Evolutionary conservation across 1,140 invertebrate species (phyloP).

Genomic region (Ostrea edulis): DNA sequence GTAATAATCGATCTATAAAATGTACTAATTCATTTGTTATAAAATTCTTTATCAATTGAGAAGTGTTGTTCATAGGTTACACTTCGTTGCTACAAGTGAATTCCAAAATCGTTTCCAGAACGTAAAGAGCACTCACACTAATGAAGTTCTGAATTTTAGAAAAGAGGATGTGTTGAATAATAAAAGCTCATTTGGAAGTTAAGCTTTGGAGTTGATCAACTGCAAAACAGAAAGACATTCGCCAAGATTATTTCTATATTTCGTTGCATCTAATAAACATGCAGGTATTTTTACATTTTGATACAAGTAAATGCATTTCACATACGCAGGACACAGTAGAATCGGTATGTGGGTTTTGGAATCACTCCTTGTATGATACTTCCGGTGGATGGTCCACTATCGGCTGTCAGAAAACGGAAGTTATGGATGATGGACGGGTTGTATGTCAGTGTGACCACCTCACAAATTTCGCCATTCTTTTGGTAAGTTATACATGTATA

Average conservation of each 20-base stretch:
- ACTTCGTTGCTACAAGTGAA: too few species aligned
- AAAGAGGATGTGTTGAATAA: too few species aligned
- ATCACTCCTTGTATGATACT: slow-evolving; percentile 61
- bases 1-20: too few species aligned
- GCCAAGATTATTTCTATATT: background rate
- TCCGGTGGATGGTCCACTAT: slow-evolving; percentile 69
- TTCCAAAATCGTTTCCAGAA: too few species aligned
- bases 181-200: too few species aligned
- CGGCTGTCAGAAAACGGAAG: slow-evolving; percentile 61
- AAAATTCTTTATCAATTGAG: too few species aligned
- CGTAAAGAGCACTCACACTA: too few species aligned
- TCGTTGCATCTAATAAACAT: background rate
- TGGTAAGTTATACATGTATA: slow-evolving; percentile 63
- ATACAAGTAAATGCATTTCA: background rate
- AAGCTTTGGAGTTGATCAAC: too few species aligned
- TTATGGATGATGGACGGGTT: slow-evolving; percentile 51
- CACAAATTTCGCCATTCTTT: slow-evolving; percentile 75
- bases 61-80: too few species aligned
- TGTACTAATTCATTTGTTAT: too few species aligned
- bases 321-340: background rate
- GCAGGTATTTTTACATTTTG: background rate
- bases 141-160: too few species aligned
- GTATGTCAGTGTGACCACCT: slow-evolving; percentile 74
- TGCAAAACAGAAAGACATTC: too few species aligned
- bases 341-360: slow-evolving; percentile 70